phyloP scores from a whole-genome alignment of 2,797 vertebrate genomes.

The Danio tinwini region DNA sequence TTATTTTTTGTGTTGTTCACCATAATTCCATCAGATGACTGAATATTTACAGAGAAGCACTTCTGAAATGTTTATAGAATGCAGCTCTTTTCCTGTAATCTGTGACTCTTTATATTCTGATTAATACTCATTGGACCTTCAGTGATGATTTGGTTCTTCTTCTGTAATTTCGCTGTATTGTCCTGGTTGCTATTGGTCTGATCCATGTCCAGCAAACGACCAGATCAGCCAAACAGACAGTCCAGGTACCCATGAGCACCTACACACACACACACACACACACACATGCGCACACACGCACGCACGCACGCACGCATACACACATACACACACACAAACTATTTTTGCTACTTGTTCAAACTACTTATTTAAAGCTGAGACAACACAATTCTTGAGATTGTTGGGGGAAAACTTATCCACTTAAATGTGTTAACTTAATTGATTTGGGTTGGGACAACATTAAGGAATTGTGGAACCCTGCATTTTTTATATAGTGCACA shows the following conservation, averaged over 20 bases:
- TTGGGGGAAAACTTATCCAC: no score
- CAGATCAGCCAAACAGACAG: conserved; percentile 43
- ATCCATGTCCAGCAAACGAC: conserved; percentile 54
- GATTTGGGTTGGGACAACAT: no score
- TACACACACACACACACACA: conserved; percentile 5
- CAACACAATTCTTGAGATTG: no score
- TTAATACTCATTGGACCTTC: conserved; percentile 6
- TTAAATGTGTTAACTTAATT: no score
- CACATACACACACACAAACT: background rate
- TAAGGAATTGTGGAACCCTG: no score
- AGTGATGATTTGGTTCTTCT: conserved; percentile 20
- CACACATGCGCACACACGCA: no score
- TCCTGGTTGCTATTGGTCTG: conserved; percentile 34
- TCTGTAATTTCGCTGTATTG: conserved; percentile 21
- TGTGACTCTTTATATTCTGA: background rate
- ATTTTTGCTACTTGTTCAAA: no score
- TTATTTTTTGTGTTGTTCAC: background rate
- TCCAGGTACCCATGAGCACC: conserved; percentile 54
- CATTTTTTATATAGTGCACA: no score
- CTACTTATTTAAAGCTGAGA: no score
- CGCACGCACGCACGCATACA: conserved; percentile 18
- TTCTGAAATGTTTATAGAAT: background rate
- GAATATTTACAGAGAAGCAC: background rate
- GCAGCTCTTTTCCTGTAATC: background rate
- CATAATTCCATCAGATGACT: background rate